Evolutionary conservation across 2,113 vertebrate species (phyloP), one percentile per base, ranked within the genome.

Genomic region (Nothoprocta perdicaria): DNA sequence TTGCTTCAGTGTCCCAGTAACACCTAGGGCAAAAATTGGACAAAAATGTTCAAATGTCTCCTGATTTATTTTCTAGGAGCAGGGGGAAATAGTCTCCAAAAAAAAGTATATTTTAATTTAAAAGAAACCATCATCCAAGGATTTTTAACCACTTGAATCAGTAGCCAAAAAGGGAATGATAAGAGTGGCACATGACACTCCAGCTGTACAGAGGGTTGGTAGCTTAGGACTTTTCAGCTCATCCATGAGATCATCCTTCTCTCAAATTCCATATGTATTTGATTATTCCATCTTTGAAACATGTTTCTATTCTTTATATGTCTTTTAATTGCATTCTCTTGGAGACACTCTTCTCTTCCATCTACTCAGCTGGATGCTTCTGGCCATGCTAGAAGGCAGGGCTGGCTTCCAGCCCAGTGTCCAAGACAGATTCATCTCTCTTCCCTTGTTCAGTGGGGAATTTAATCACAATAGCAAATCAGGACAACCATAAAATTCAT

Each of bases 241-340:
- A 72, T 61, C 72, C 57, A 52, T 94, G 87, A 95, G 68, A 71
- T 96, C 92, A 90, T 88, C 75, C 31, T 13, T 89, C 57, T 79
- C 63, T 89, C 68, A 94, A 96, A 89, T 89, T 91, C 69, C 76
- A 52, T 88, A 75, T 72, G 72, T 80, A 63, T 92, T 92, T 68
- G 35, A 43, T 94, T 93, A 89, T 90, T 95, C 68, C 23, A 5
- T 87, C 76, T 89, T 89, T 89, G 89, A 94, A 91, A 85, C 61
- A 53, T 0, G 0, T 93, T 94, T 92, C 82, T 41, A 84, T 94
- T 88, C 88, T 84, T 88, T 84, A 38, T 95, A 17, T 90, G 92
- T 91, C 79, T 94, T 95, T 91, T 96, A 77, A 95, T 88, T 91
- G 57, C 80, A 68, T 83, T 89, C 87, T 93, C 27, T 75, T 95